phyloP scores from a whole-genome alignment of 2,888 invertebrate genomes.

The Eumacrocentrus americanus region DNA sequence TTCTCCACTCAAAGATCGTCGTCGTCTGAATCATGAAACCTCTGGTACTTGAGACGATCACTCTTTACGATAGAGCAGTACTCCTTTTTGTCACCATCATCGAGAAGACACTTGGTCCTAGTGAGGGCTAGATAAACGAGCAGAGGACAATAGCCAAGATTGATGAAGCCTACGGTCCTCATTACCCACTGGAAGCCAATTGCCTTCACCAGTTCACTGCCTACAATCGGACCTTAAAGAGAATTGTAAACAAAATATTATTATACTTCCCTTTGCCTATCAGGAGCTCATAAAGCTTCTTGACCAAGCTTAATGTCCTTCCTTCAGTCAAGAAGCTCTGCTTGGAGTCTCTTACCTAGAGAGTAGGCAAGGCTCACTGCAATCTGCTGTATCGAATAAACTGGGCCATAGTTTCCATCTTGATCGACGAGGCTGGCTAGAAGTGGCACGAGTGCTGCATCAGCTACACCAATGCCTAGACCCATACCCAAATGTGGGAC shows the following conservation, averaged over 20 bases:
- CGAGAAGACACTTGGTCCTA: constrained; percentile 41
- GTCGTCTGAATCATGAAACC: constrained; percentile 55
- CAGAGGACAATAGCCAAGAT: constrained; percentile 73
- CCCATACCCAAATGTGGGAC: constrained; percentile 82
- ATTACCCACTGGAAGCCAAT: constrained; percentile 80
- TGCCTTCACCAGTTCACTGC: constrained; percentile 72
- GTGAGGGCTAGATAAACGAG: constrained; percentile 63
- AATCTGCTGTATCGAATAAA: constrained; percentile 84
- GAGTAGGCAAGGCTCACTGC: constrained; percentile 83
- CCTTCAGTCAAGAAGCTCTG: neutral
- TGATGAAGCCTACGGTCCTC: constrained; percentile 72
- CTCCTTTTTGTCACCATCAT: constrained; percentile 41
- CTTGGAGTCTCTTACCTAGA: constrained; percentile 64
- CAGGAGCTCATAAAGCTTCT: neutral
- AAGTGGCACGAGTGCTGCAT: constrained; percentile 80
- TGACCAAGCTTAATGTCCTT: neutral
- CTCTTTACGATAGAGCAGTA: constrained; percentile 48
- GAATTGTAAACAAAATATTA: constrained; percentile 5
- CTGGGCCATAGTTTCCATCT: constrained; percentile 74
- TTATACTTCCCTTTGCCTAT: neutral
- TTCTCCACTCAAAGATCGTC: constrained; percentile 47
- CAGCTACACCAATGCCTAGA: constrained; percentile 80
- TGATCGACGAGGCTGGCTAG: constrained; percentile 77
- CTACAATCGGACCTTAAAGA: constrained; percentile 72
- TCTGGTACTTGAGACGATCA: constrained; percentile 44